Evolutionary conservation across 2,888 invertebrate genomes (phyloP), one percentile per base, ranked within the genome.

Genomic region (Amphimallon solstitiale): DNA sequence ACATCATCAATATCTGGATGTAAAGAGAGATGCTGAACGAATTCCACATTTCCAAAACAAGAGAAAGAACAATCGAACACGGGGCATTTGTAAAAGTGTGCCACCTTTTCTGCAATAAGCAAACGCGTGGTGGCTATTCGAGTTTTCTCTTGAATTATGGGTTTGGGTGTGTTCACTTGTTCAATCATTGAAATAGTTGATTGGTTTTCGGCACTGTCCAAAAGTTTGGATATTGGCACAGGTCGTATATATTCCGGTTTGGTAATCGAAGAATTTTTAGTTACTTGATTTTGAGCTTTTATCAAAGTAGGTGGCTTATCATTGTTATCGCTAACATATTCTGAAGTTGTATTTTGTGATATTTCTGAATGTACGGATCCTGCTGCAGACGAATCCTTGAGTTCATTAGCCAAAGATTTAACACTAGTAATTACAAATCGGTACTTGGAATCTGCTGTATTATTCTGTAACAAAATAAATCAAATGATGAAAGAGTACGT

Each of bases 51-150:
- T 0, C 59, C 68, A 37, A 84, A 81, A 0, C 85, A 84, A 0
- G 84, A 80, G 66, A 81, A 88, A 1, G 76, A 73, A 71, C 88
- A 88, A 10, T 77, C 75, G 2, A 77, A 79, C 2, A 79, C 82
- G 78, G 87, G 87, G 71, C 88, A 88, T 71, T 88, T 88, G 72
- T 84, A 88, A 9, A 87, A 75, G 37, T 86, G 82, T 2, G 78
- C 73, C 5, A 85, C 70, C 59, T 83, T 83, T 0, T 72, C 66
- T 1, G 77, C 74, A 12, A 76, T 74, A 4, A 84, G 68, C 80
- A 86, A 81, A 0, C 76, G 76, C 6, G 72, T 73, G 7, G 78
- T 76, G 4, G 79, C 78, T 0, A 49, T 15, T 1, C 15, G 0
- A 9, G 35, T 51, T 69, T 81, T 81, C 43, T 74, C 14, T 2